Percentiles rank a stretch among this genome's conserved stretches.
Evolutionary conservation across 2,888 invertebrate species (phyloP).

Genomic region (Sussaba pulchella): DNA sequence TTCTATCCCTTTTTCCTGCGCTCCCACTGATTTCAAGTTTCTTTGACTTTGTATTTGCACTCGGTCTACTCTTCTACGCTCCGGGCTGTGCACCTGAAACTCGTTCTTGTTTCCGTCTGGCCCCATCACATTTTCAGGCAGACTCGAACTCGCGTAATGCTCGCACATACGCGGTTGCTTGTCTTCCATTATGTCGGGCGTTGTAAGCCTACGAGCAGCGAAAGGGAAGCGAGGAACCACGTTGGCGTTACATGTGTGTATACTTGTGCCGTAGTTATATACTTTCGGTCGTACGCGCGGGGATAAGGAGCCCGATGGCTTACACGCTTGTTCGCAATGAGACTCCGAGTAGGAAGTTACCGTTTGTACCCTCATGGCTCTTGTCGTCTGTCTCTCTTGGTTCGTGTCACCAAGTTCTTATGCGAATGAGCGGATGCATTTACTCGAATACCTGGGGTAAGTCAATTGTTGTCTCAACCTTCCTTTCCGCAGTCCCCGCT

Average conservation of each 20-base stretch:
- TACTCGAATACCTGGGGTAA: constrained; percentile 28
- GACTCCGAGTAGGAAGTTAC: constrained; percentile 59
- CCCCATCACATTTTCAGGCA: no score
- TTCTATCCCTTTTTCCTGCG: no score
- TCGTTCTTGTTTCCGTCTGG: no score
- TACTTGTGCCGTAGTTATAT: constrained; percentile 10
- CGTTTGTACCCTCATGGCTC: constrained; percentile 50
- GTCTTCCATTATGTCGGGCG: constrained; percentile 57
- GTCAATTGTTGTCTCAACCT: constrained; percentile 18
- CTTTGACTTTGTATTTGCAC: no score
- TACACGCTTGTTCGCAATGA: constrained; percentile 60
- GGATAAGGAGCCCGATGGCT: constrained; percentile 28
- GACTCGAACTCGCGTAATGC: constrained; percentile 50
- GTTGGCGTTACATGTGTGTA: constrained; percentile 22
- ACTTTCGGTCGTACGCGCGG: background rate
- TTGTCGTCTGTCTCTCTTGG: constrained; percentile 4
- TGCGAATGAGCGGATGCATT: constrained; percentile 19
- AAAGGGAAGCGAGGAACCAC: constrained; percentile 23
- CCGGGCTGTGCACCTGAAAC: no score
- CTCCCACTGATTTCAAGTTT: no score
- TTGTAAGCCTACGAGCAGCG: constrained; percentile 44
- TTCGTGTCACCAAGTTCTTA: constrained; percentile 19
- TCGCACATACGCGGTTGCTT: constrained; percentile 54
- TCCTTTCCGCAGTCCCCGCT: constrained; percentile 38
- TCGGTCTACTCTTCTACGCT: no score